Conservation (phyloP, 2,888 invertebrate species). For the Heteromyza rotundicornis region DNA sequence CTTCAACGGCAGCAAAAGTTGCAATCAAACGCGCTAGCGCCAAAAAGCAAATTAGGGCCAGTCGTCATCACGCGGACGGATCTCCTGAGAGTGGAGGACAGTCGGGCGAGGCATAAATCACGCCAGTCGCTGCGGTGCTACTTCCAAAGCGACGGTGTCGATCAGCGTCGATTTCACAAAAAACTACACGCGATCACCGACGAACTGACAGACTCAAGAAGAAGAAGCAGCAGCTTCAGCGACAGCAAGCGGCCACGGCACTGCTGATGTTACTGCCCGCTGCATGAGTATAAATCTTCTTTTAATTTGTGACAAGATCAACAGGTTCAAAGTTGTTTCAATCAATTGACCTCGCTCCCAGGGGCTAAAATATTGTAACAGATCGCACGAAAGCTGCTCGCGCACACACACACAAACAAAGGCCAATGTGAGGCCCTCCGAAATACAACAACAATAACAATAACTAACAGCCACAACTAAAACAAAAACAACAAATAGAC, state of each 20-base stretch:
- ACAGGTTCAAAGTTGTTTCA: slow-evolving; percentile 63
- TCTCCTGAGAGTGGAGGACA: too few species aligned
- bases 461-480: not conserved
- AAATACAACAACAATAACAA: not conserved
- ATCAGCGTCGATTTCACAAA: too few species aligned
- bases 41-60: too few species aligned
- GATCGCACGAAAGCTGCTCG: slow-evolving; percentile 33
- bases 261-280: not conserved
- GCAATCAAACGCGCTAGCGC: not conserved
- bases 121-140: not conserved
- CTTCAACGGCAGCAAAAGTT: not conserved
- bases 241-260: too few species aligned
- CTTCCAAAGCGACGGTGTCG: not conserved
- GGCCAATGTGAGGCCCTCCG: not conserved
- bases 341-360: slow-evolving; percentile 62
- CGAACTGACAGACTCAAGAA: too few species aligned
- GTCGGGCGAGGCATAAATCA: not conserved
- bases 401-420: slow-evolving; percentile 1
- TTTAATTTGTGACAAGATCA: slow-evolving; percentile 64
- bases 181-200: too few species aligned
- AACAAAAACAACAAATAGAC: not conserved
- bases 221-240: too few species aligned
- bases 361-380: slow-evolving; percentile 52
- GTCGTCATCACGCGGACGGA: too few species aligned
- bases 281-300: slow-evolving; percentile 57